Conservation (phyloP, 1,140 invertebrate species). For the Camponotus floridanus region DNA sequence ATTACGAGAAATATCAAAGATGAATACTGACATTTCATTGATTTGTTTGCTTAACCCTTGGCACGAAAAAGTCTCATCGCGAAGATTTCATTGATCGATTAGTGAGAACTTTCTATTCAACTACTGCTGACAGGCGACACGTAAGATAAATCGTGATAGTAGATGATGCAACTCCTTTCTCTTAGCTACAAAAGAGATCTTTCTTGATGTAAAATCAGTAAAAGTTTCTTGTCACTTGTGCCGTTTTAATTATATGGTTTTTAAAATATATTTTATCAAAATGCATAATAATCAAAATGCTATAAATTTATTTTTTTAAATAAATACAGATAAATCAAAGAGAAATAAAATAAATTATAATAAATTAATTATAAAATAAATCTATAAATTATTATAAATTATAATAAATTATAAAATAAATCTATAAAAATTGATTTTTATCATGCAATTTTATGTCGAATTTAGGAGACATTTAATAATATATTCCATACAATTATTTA, state of each 20-base stretch:
- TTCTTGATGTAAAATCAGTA: slow-evolving; percentile 35
- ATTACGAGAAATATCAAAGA: neutral
- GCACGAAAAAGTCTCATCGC: slow-evolving; percentile 21
- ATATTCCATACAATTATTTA: neutral
- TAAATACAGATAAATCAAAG: neutral
- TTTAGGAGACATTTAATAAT: neutral
- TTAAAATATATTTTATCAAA: neutral
- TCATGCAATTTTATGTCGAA: neutral
- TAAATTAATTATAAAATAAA: neutral
- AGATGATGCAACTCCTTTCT: slow-evolving; percentile 65
- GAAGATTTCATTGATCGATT: slow-evolving; percentile 49
- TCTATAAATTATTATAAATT: neutral
- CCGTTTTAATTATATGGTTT: neutral
- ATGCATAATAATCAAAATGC: neutral
- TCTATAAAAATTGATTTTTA: neutral
- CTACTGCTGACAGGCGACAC: slow-evolving; percentile 26
- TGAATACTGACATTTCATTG: neutral
- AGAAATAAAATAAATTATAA: neutral
- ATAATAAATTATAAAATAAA: neutral
- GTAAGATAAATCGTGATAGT: slow-evolving; percentile 44
- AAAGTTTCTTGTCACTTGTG: slow-evolving; percentile 32
- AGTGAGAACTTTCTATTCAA: slow-evolving; percentile 47
- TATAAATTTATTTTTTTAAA: neutral
- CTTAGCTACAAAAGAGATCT: slow-evolving; percentile 49
- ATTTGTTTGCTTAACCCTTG: neutral